Base-by-base conservation (phyloP, 2,888 invertebrate genomes). In the Rhingia rostrata region DNA sequence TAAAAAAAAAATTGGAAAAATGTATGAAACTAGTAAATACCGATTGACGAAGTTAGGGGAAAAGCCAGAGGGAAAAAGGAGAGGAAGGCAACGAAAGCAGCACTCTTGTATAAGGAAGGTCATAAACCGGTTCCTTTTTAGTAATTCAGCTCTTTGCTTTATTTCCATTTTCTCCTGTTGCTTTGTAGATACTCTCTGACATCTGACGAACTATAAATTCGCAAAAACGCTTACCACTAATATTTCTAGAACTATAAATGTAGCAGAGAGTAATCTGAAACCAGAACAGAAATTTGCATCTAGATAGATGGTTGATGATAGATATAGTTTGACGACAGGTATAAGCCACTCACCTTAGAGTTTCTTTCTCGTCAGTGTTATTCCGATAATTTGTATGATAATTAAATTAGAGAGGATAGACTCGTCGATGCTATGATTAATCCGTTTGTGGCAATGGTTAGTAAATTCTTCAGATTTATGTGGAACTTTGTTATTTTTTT, bases 121-220 rank as follows among this genome's bases (percentile, higher is more conserved):
- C 80, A 67, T 73, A 80, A 80, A 80, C 80, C 80, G 80, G 80
- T 80, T 80, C 61, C 80, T 80, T 22, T 22, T 66, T 60, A 60
- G 60, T 67, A 47, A 37, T 78, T 66, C 14, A 49, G 61, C 66
- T 66, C 69, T 53, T 49, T 67, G 35, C 39, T 61, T 54, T 51
- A 45, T 53, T 56, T 69, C 37, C 37, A 70, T 37, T 64, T 53
- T 32, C 49, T 60, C 58, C 47, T 47, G 47, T 69, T 77, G 78
- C 78, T 63, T 64, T 60, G 51, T 70, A 37, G 56, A 61, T 66
- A 39, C 49, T 63, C 54, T 69, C 77, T 61, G 67, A 67, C 37
- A 56, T 43, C 41, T 66, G 47, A 60, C 37, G 56, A 49, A 49
- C 4, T 41, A 41, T 9, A 10, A 41, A 41, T 10, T 41, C 9